Evolutionary conservation across 2,888 invertebrate species (phyloP).

Genomic region (Volucella zonaria): DNA sequence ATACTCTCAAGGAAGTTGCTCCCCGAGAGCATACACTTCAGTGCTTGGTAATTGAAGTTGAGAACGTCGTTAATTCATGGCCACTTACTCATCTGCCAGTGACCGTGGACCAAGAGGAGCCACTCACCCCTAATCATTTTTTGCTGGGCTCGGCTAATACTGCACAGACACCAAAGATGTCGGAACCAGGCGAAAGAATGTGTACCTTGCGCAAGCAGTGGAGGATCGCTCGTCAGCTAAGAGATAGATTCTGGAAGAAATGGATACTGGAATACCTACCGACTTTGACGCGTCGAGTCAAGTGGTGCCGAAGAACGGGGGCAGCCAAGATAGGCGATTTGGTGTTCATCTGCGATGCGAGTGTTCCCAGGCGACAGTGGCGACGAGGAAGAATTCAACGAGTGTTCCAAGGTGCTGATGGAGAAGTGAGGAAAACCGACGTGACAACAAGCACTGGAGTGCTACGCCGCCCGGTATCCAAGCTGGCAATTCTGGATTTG

Average conservation of each 20-base stretch:
- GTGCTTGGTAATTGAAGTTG: too few species aligned
- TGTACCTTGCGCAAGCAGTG: neutral
- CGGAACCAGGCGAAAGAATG: too few species aligned
- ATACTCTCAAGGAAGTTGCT: too few species aligned
- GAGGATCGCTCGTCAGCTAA: constrained; percentile 22
- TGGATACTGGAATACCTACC: constrained; percentile 61
- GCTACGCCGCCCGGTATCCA: neutral
- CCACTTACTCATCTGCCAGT: constrained; percentile 19
- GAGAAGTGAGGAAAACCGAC: constrained; percentile 42
- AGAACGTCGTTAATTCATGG: too few species aligned
- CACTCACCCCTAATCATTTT: constrained; percentile 23
- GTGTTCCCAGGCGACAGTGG: constrained; percentile 50
- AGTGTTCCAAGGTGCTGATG: constrained; percentile 25
- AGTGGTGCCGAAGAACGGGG: constrained; percentile 55
- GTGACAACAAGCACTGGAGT: constrained; percentile 1
- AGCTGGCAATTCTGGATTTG: neutral
- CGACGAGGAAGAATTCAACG: constrained; percentile 32
- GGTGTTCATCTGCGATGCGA: constrained; percentile 61
- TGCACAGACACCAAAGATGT: too few species aligned
- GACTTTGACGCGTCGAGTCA: constrained; percentile 52
- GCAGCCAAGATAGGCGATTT: constrained; percentile 49
- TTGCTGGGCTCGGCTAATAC: constrained; percentile 25
- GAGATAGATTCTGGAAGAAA: constrained; percentile 56
- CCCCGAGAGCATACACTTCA: too few species aligned
- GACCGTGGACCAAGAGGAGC: constrained; percentile 11